These are phyloP conservation scores for Pristionchus fissidentatus DNA, from an alignment of 2,888 invertebrate species.

Conservation along the genomic window DNA sequence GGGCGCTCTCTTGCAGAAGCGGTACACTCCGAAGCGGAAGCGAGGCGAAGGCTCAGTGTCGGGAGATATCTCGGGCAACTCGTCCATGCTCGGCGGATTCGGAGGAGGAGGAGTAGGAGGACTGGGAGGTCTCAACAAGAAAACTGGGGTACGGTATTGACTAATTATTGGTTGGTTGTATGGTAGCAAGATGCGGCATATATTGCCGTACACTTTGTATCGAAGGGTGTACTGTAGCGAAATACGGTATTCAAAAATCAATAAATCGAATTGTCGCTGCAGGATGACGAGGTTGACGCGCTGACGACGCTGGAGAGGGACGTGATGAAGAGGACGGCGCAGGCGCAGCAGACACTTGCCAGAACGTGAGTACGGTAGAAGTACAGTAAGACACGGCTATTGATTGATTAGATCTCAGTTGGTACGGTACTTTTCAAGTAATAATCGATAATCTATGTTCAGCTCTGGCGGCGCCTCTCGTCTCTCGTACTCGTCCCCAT, in stretches of 20 bases:
- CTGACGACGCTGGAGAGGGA: conserved; percentile 72
- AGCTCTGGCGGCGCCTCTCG: conserved; percentile 4
- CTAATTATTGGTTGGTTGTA: not conserved
- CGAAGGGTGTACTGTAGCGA: not conserved
- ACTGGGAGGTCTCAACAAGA: not conserved
- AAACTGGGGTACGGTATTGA: not conserved
- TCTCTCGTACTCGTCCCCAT: not conserved
- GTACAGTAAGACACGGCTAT: no score
- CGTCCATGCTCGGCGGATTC: not conserved
- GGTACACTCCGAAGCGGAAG: conserved; percentile 73
- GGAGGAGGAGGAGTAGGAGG: conserved; percentile 29
- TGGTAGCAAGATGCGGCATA: not conserved
- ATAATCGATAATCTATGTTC: not conserved
- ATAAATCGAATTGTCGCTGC: not conserved
- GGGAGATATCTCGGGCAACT: conserved; percentile 39
- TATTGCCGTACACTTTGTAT: not conserved
- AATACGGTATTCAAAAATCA: not conserved
- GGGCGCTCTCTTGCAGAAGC: conserved; percentile 66
- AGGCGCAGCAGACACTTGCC: conserved; percentile 68
- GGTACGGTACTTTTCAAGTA: not conserved
- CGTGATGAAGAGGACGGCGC: conserved; percentile 72
- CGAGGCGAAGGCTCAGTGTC: conserved; percentile 54
- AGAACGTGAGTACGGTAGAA: conserved; percentile 18
- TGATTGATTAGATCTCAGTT: not conserved
- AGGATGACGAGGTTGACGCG: conserved; percentile 69